These are phyloP conservation scores for Rhinolophus ferrumequinum DNA, from an alignment of 2,113 vertebrate species.

Conservation along the genomic window DNA sequence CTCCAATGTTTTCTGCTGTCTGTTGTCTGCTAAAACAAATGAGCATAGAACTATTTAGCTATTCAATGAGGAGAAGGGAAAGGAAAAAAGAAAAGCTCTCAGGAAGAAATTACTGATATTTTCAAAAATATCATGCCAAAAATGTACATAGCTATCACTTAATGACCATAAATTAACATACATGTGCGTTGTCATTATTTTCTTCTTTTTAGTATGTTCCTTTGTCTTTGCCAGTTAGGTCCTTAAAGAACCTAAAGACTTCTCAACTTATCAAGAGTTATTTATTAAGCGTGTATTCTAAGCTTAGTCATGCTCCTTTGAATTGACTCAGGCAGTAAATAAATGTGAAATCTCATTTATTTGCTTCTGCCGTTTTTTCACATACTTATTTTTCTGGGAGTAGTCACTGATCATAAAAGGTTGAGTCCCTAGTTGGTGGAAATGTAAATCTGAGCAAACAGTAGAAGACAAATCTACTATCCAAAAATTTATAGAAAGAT, in stretches of 20 bases:
- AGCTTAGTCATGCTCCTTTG: background rate
- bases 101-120: slow-evolving; percentile 42
- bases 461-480: slow-evolving; percentile 63
- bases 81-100: slow-evolving; percentile 7
- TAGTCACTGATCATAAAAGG: slow-evolving; percentile 67
- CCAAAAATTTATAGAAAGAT: slow-evolving; percentile 58
- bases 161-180: slow-evolving; percentile 29
- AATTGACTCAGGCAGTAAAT: slow-evolving; percentile 54
- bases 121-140: slow-evolving; percentile 16
- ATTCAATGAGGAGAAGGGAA: background rate
- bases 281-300: slow-evolving; percentile 52
- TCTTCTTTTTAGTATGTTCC: background rate
- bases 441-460: slow-evolving; percentile 66
- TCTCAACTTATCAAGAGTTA: slow-evolving; percentile 29
- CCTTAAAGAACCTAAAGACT: slow-evolving; percentile 27
- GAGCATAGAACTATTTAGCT: slow-evolving; percentile 50
- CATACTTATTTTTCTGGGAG: slow-evolving; percentile 70
- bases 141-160: slow-evolving; percentile 12
- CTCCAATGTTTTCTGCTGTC: slow-evolving; percentile 37
- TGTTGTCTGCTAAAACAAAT: slow-evolving; percentile 52
- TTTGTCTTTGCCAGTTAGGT: slow-evolving; percentile 27
- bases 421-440: slow-evolving; percentile 58
- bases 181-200: background rate
- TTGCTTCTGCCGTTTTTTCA: slow-evolving; percentile 58
- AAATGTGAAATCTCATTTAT: slow-evolving; percentile 67